phyloP scores from a whole-genome alignment of 2,888 invertebrate genomes.

The Drosophila atroscutellata region DNA sequence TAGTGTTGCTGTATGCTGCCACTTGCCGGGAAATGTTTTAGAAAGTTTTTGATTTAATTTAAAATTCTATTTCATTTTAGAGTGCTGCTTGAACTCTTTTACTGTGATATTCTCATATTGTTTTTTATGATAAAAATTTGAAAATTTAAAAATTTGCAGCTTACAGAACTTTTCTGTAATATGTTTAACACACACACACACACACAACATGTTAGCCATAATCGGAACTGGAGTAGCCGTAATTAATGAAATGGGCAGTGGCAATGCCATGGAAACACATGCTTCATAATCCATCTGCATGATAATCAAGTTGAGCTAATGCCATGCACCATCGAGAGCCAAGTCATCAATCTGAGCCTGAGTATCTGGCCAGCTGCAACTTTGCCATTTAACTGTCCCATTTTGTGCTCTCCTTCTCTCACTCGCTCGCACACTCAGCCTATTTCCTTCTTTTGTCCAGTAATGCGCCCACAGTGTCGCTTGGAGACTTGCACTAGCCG shows the following conservation, averaged over 20 bases:
- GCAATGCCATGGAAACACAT: conserved; percentile 4
- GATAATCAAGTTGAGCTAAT: conserved; percentile 32
- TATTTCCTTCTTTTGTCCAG: not conserved
- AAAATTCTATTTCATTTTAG: not conserved
- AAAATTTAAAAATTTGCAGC: not conserved
- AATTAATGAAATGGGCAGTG: conserved; percentile 8
- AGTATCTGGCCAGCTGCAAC: conserved; percentile 21
- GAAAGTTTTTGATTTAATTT: not conserved
- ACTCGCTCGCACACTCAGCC: not conserved
- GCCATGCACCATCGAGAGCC: conserved; percentile 17
- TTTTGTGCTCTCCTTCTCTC: not conserved
- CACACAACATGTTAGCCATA: not conserved
- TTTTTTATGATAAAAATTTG: not conserved
- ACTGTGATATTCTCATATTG: not conserved
- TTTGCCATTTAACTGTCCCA: conserved; percentile 14
- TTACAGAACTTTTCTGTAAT: not conserved
- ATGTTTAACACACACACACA: not conserved
- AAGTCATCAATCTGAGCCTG: conserved; percentile 39
- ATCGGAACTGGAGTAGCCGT: not conserved
- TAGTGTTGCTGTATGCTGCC: not conserved
- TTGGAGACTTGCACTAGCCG: not conserved
- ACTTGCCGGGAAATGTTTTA: not conserved
- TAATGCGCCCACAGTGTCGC: not conserved
- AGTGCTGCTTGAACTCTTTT: not conserved
- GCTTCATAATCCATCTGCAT: conserved; percentile 16